These are phyloP conservation scores for Gastrophryne carolinensis DNA, from an alignment of 2,797 vertebrate species.

Conservation along the genomic window DNA sequence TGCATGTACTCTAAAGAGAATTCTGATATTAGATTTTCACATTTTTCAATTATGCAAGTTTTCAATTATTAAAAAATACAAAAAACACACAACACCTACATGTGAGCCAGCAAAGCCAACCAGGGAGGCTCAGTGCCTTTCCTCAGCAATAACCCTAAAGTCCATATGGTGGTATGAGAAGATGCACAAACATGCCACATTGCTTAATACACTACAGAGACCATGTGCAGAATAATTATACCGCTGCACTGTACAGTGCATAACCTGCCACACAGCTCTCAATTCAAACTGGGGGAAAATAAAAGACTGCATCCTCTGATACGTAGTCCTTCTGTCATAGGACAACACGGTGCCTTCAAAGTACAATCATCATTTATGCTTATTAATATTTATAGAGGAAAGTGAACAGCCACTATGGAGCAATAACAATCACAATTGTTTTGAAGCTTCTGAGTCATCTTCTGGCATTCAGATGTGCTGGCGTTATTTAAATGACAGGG, in stretches of 20 bases:
- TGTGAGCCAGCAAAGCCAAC: background rate
- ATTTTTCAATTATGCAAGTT: too few relatives aligned
- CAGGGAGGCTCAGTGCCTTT: background rate
- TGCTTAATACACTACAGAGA: background rate
- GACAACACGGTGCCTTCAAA: background rate
- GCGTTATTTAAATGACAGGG: background rate
- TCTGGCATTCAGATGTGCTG: background rate
- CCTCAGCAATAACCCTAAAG: background rate
- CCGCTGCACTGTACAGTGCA: background rate
- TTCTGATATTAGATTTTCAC: too few relatives aligned
- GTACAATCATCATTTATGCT: background rate
- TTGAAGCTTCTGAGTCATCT: background rate
- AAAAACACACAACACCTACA: too few relatives aligned
- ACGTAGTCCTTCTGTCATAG: background rate
- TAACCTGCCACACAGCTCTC: background rate
- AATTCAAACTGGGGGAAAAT: background rate
- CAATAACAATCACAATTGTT: background rate
- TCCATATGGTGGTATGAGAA: background rate
- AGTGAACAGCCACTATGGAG: background rate
- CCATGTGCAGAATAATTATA: background rate
- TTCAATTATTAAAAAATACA: too few relatives aligned
- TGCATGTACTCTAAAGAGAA: too few relatives aligned
- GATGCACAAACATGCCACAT: background rate
- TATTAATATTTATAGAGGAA: background rate
- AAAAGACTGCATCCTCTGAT: background rate